Evolutionary conservation across 2,113 vertebrate species (phyloP).

Genomic region (Sceloporus tristichus): DNA sequence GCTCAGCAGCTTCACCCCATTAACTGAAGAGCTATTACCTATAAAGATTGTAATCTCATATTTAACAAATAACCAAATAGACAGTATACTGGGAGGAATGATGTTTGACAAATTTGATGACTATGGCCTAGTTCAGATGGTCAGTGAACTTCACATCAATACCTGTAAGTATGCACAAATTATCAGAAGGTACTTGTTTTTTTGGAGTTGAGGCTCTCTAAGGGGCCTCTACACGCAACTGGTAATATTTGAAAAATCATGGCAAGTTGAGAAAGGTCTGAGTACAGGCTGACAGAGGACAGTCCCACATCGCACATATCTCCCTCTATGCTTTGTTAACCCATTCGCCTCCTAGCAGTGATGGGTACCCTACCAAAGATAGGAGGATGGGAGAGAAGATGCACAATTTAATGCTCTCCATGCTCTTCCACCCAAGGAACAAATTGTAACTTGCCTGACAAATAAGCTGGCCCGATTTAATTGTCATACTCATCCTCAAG

Average conservation of each 20-base stretch:
- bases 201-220: no score
- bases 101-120: not conserved
- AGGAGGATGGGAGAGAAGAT: not conserved
- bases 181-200: no score
- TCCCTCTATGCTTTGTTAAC: not conserved
- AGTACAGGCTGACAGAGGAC: no score
- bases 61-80: not conserved
- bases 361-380: not conserved
- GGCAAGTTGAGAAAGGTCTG: not conserved
- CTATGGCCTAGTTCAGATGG: no score
- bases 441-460: not conserved
- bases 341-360: not conserved
- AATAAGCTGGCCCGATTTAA: no score
- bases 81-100: not conserved
- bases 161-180: no score
- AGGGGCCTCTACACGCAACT: not conserved
- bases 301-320: not conserved
- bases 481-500: not conserved
- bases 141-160: no score
- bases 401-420: not conserved
- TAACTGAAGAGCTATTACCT: not conserved
- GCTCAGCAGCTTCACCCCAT: not conserved
- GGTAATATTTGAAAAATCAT: not conserved
- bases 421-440: not conserved
- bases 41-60: not conserved